Percentiles rank a stretch among this genome's conserved stretches.
phyloP scores from a whole-genome alignment of 1,140 invertebrate genomes.

The Ips typographus region DNA sequence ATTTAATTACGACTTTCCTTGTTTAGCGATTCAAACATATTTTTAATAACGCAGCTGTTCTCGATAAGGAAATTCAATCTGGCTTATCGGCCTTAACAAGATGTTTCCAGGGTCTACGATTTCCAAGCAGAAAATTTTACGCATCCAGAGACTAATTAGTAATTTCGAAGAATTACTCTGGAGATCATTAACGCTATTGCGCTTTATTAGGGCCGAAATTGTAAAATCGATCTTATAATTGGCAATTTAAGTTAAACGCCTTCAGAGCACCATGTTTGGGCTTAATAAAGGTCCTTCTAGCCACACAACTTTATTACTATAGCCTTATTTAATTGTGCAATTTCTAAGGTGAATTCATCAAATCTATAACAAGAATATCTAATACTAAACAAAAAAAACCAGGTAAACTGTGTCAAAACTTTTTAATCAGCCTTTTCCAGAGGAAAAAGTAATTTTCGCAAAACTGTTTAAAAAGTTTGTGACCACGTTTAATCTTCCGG shows the following conservation, averaged over 20 bases:
- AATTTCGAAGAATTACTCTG: constrained; percentile 13
- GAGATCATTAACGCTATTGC: constrained; percentile 26
- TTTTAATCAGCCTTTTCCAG: background rate
- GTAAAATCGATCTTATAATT: constrained; percentile 35
- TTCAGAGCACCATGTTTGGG: constrained; percentile 33
- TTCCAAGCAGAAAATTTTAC: constrained; percentile 7
- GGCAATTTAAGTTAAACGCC: constrained; percentile 35
- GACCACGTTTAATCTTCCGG: background rate
- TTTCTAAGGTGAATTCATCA: too few relatives aligned
- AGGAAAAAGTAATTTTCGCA: background rate
- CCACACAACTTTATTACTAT: constrained; percentile 12
- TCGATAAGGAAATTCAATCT: background rate
- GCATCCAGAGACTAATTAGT: constrained; percentile 20
- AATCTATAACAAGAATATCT: background rate
- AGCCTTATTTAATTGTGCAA: background rate
- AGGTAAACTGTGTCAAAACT: constrained; percentile 8
- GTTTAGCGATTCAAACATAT: background rate
- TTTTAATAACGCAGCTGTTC: background rate
- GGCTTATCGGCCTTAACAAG: background rate
- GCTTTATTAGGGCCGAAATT: constrained; percentile 31
- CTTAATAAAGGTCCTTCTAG: constrained; percentile 15
- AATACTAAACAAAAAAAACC: background rate
- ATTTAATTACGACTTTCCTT: background rate
- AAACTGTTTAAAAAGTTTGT: background rate
- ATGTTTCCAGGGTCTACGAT: background rate